Conservation (phyloP, 2,888 invertebrate genomes). For the Sympetrum striolatum region DNA sequence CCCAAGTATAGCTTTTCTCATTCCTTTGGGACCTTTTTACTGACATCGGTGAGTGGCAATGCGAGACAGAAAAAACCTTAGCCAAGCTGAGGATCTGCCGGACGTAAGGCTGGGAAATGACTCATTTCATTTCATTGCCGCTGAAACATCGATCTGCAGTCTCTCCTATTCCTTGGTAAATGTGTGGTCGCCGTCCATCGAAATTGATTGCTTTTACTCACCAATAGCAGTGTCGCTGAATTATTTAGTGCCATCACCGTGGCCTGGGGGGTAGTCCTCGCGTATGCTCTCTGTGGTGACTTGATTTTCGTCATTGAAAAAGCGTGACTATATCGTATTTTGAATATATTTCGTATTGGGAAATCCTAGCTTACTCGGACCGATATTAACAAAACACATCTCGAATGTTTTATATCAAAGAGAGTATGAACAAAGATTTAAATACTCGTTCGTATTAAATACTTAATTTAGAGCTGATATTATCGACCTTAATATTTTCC, state of each 20-base stretch:
- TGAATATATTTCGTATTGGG: too few species aligned
- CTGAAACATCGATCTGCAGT: background rate
- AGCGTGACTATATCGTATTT: too few species aligned
- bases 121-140: background rate
- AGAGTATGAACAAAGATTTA: too few species aligned
- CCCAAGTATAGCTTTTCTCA: background rate
- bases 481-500: too few species aligned
- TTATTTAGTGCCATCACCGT: background rate
- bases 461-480: too few species aligned
- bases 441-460: too few species aligned
- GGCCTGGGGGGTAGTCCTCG: background rate
- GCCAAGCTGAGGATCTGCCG: background rate
- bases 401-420: too few species aligned
- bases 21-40: background rate
- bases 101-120: background rate
- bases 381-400: too few species aligned
- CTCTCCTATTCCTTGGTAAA: background rate
- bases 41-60: background rate
- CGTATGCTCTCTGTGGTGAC: too few species aligned
- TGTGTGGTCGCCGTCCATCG: background rate
- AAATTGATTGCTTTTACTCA: slow-evolving; percentile 25
- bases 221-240: background rate
- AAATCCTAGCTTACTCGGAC: too few species aligned
- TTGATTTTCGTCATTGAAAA: too few species aligned
- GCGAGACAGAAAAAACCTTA: background rate